Base-by-base conservation (phyloP, 2,797 vertebrate species). In the Erethizon dorsatum region DNA sequence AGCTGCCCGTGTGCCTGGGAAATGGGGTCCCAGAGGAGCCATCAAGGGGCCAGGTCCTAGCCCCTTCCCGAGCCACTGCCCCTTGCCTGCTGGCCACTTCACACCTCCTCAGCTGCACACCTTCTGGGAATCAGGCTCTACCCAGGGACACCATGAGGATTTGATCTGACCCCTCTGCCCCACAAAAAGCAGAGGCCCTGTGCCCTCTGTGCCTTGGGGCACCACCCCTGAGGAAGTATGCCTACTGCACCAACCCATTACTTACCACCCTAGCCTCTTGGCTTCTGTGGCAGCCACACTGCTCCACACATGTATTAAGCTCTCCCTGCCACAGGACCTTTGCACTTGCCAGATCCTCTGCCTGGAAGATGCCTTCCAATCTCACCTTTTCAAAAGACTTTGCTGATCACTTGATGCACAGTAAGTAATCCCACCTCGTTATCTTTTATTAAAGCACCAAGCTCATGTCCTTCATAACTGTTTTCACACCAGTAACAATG, bases 321-420 rank as follows among this genome's bases (percentile, higher is more conserved):
- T 18, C 31, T 22, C 33, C 71, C 89, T 83, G 82, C 86, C 86
- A 8, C 90, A 20, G 85, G 92, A 47, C 37, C 89, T 90, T 92
- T 78, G 86, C 86, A 87, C 67, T 11, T 7, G 18, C 75, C 75
- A 12, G 26, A 56, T 10, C 24, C 63, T 88, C 31, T 50, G 45
- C 10, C 71, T 3, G 9, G 22, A 59, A 67, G n/a, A 1, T 24
- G 1, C 54, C 56, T 41, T 73, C 67, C 37, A 50, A 52, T 59
- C 28, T 61, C 47, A 14, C 52, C 52, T 47, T 61, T 93, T 85
- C 83, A 13, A 47, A 45, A 71, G 31, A 52, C 24, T 26, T 47
- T 84, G 88, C 65, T 88, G 92, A 56, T 77, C 8, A n/a, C 80
- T 14, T 22, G 20, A 1, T 5, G 7, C 31, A 18, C 1, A 69